These are phyloP conservation scores for Mystacides longicornis DNA, from an alignment of 2,888 invertebrate species.

Conservation along the genomic window DNA sequence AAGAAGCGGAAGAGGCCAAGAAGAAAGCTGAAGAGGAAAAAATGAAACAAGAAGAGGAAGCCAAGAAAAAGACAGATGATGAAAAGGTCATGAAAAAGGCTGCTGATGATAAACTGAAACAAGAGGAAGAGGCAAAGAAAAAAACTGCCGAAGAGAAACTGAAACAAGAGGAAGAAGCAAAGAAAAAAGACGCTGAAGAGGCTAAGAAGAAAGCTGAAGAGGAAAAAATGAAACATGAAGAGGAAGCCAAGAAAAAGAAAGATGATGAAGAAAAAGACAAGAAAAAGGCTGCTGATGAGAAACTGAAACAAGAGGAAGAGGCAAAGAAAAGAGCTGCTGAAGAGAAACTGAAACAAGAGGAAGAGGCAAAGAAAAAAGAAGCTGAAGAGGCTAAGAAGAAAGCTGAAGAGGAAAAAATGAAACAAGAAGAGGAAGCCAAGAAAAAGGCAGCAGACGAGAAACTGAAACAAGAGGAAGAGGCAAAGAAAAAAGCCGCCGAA, in stretches of 20 bases:
- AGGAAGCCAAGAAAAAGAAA: constrained; percentile 4
- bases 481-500: neutral
- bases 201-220: neutral
- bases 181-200: neutral
- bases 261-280: constrained; percentile 1
- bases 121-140: neutral
- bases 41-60: constrained; percentile 1
- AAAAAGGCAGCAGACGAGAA: constrained; percentile 10
- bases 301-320: neutral
- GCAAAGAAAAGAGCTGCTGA: neutral
- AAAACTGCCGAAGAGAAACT: no score
- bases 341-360: neutral
- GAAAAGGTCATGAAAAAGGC: constrained; percentile 11
- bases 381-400: constrained; percentile 24
- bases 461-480: constrained; percentile 7
- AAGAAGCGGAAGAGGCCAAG: constrained; percentile 28
- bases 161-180: neutral
- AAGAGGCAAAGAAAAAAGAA: constrained; percentile 12
- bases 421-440: neutral
- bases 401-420: constrained; percentile 11
- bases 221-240: neutral
- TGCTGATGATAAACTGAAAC: constrained; percentile 7
- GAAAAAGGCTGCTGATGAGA: constrained; percentile 1
- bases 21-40: constrained; percentile 24
- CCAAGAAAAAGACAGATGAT: constrained; percentile 3